Evolutionary conservation across 2,797 vertebrate species (phyloP).

Genomic region (Spea hammondii): DNA sequence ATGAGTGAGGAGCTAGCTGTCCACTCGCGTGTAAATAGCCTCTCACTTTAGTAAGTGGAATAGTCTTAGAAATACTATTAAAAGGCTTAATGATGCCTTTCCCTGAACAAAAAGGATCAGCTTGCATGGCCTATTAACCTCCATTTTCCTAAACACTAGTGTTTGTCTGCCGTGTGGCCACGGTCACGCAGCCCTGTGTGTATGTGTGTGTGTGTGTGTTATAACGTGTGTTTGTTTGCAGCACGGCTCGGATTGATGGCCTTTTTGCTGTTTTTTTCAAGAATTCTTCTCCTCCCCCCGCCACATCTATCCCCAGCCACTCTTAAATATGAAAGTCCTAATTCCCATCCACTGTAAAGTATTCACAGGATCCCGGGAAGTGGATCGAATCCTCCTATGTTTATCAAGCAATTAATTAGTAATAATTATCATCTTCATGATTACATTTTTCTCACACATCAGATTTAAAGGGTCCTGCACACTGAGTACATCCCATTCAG

Average conservation of each 20-base stretch:
- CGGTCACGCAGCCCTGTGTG: background rate
- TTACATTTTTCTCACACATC: constrained; percentile 44
- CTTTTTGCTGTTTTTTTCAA: constrained; percentile 8
- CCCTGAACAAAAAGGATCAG: too few species aligned
- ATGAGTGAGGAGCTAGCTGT: too few species aligned
- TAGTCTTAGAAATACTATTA: too few species aligned
- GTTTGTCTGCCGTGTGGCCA: too few species aligned
- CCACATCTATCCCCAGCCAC: constrained; percentile 19
- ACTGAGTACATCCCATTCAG: background rate
- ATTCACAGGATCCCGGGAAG: constrained; percentile 35
- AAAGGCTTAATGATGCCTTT: too few species aligned
- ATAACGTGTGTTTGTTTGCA: background rate
- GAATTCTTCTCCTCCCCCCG: background rate
- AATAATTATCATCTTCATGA: constrained; percentile 53
- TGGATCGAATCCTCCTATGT: constrained; percentile 49
- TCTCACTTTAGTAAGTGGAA: too few species aligned
- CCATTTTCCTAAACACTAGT: too few species aligned
- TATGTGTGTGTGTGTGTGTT: background rate
- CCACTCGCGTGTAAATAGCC: too few species aligned
- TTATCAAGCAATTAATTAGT: constrained; percentile 52
- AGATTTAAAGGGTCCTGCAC: constrained; percentile 43
- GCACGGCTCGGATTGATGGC: background rate
- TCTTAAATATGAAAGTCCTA: constrained; percentile 36
- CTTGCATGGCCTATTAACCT: too few species aligned
- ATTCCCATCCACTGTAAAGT: constrained; percentile 33